Conservation (phyloP, 2,888 invertebrate genomes). For the Mimas tiliae region DNA sequence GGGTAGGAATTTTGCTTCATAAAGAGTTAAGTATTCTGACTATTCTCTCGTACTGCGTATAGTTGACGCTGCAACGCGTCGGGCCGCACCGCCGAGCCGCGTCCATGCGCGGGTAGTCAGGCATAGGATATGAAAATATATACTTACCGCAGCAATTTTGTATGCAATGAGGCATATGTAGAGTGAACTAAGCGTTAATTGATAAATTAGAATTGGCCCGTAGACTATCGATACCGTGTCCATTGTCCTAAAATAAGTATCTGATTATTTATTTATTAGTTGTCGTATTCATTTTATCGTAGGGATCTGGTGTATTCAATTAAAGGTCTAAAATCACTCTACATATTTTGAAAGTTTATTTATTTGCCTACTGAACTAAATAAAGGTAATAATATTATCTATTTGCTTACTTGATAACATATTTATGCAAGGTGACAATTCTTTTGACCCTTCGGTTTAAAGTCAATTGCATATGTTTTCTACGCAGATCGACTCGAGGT, state of each 20-base stretch:
- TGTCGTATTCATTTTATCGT: too few relatives aligned
- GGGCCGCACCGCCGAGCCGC: too few relatives aligned
- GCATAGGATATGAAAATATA: conserved; percentile 24
- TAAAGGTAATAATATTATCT: background rate
- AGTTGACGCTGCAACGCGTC: too few relatives aligned
- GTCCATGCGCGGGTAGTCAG: too few relatives aligned
- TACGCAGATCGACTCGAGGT: conserved; percentile 42
- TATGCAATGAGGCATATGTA: conserved; percentile 59
- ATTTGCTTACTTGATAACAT: conserved; percentile 54
- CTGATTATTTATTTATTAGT: conserved; percentile 14
- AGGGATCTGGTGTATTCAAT: too few relatives aligned
- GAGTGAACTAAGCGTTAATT: conserved; percentile 57
- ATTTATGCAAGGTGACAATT: conserved; percentile 63
- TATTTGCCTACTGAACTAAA: background rate
- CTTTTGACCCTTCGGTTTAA: conserved; percentile 54
- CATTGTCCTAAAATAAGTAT: conserved; percentile 42
- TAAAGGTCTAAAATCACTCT: background rate
- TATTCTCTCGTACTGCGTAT: too few relatives aligned
- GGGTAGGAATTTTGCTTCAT: too few relatives aligned
- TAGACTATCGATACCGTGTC: conserved; percentile 54
- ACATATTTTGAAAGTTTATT: too few relatives aligned
- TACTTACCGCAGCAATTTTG: conserved; percentile 63
- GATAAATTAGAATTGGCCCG: conserved; percentile 61
- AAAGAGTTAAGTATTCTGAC: too few relatives aligned
- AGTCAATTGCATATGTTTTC: conserved; percentile 45